These are phyloP conservation scores for Rhagonycha fulva DNA, from an alignment of 2,888 invertebrate species.

Conservation along the genomic window DNA sequence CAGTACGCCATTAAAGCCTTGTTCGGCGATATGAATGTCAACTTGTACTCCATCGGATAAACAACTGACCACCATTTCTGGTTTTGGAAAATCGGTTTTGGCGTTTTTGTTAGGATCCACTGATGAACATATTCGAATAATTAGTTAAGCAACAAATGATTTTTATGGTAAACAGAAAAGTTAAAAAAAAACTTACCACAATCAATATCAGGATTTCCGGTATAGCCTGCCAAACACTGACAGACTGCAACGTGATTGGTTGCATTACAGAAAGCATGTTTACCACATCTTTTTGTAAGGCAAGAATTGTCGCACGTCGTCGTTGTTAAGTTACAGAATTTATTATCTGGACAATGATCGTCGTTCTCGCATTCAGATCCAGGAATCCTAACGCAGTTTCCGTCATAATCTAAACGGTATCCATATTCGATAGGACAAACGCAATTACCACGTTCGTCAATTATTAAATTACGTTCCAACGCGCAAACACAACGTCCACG, in stretches of 20 bases:
- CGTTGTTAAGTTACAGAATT: constrained; percentile 71
- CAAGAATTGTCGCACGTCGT: constrained; percentile 84
- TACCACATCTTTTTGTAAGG: constrained; percentile 71
- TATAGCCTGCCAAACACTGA: constrained; percentile 75
- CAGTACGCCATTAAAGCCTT: constrained; percentile 85
- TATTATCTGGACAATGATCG: constrained; percentile 76
- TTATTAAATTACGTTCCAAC: constrained; percentile 74
- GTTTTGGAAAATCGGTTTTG: constrained; percentile 78
- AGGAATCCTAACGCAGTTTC: constrained; percentile 62
- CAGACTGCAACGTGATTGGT: constrained; percentile 77
- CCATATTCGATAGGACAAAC: constrained; percentile 73
- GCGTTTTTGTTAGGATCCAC: background rate
- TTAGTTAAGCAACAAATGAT: background rate
- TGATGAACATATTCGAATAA: background rate
- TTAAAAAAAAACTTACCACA: constrained; percentile 63
- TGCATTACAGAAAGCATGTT: constrained; percentile 77
- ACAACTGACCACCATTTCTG: constrained; percentile 87
- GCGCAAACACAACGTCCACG: constrained; percentile 84
- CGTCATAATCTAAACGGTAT: constrained; percentile 63
- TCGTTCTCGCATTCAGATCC: constrained; percentile 70
- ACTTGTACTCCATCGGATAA: constrained; percentile 91
- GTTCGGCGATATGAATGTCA: constrained; percentile 72
- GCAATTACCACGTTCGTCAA: constrained; percentile 78
- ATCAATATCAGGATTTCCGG: constrained; percentile 74
- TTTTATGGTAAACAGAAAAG: background rate